phyloP scores from a whole-genome alignment of 2,113 vertebrate genomes.

The Sinocyclocheilus grahami region DNA sequence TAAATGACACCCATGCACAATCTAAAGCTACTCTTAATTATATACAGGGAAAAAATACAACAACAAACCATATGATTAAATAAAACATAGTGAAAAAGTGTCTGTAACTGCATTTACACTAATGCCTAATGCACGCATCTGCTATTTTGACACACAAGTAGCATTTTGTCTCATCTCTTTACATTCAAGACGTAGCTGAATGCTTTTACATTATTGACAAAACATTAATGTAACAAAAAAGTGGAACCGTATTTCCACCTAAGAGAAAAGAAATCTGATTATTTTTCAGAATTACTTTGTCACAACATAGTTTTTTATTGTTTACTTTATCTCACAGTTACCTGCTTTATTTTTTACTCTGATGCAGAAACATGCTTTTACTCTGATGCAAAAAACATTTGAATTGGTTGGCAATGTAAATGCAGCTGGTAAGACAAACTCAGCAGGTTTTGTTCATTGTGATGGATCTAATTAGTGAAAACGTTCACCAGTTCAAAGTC shows the following conservation, averaged over 20 bases:
- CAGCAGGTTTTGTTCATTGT: neutral
- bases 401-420: neutral
- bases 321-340: neutral
- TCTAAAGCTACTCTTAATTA: conserved; percentile 48
- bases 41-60: conserved; percentile 13
- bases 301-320: neutral
- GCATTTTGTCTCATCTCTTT: neutral
- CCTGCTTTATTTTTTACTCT: neutral
- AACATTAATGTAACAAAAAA: no score
- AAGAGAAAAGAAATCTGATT: neutral
- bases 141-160: neutral
- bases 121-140: neutral
- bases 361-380: neutral
- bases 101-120: neutral
- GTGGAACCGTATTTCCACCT: neutral
- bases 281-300: no score
- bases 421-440: neutral
- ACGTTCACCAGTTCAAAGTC: conserved; percentile 16
- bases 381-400: neutral
- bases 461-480: conserved; percentile 11
- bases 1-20: conserved; percentile 57
- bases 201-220: no score
- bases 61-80: neutral
- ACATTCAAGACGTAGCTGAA: neutral
- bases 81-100: neutral